These are phyloP conservation scores for Trogon melanurus DNA, from an alignment of 2,113 vertebrate species.

Conservation along the genomic window DNA sequence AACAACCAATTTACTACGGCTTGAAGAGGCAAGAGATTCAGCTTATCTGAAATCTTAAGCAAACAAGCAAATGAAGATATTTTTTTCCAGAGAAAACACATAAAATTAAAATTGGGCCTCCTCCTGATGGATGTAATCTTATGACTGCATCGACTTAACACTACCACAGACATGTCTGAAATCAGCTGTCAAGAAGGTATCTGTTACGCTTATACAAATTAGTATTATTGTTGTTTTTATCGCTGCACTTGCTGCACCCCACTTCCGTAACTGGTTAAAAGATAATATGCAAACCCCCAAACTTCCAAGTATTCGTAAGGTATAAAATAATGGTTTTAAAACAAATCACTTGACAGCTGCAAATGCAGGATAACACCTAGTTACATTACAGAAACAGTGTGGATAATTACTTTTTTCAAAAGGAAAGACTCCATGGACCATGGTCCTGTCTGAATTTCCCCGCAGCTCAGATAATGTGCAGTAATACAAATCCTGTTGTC, in stretches of 20 bases:
- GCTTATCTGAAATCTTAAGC: conserved; percentile 44
- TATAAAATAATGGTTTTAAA: conserved; percentile 74
- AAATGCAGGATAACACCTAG: conserved; percentile 81
- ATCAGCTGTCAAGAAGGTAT: conserved; percentile 54
- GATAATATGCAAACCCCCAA: conserved; percentile 62
- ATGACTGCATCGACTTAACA: conserved; percentile 32
- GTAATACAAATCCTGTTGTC: conserved; percentile 70
- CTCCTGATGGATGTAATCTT: conserved; percentile 53
- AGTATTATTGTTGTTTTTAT: conserved; percentile 20
- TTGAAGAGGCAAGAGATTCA: conserved; percentile 36
- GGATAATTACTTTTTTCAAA: conserved; percentile 80
- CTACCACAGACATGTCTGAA: conserved; percentile 58
- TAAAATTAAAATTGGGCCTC: conserved; percentile 3
- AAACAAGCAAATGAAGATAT: conserved; percentile 18
- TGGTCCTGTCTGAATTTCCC: conserved; percentile 73
- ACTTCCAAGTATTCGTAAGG: conserved; percentile 71
- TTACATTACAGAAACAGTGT: conserved; percentile 81
- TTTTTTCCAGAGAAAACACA: conserved; percentile 38
- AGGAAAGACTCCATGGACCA: conserved; percentile 69
- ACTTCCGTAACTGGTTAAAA: conserved; percentile 59
- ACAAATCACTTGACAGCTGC: conserved; percentile 80
- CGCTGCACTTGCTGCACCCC: conserved; percentile 44
- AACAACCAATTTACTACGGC: not conserved
- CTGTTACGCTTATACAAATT: conserved; percentile 35
- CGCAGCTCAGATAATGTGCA: conserved; percentile 68